These are phyloP conservation scores for Lacerta bilineata DNA, from an alignment of 2,797 vertebrate species.

Conservation along the genomic window DNA sequence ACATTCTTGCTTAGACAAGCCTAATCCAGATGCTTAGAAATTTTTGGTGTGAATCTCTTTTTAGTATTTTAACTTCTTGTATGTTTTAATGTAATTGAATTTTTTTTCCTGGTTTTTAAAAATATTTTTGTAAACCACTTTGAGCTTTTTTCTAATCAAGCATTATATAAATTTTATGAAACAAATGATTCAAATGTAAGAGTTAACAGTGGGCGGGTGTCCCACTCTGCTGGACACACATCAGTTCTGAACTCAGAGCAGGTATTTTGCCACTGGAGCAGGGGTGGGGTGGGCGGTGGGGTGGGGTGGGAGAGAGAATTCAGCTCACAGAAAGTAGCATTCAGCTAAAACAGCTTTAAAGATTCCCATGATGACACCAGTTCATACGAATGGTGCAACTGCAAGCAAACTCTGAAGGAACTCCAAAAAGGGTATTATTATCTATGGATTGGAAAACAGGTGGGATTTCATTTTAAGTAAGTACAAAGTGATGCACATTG, in stretches of 20 bases:
- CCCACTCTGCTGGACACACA: background rate
- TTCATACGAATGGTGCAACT: background rate
- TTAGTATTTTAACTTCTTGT: no score
- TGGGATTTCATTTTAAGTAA: background rate
- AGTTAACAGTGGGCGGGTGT: background rate
- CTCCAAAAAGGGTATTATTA: no score
- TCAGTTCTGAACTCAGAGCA: background rate
- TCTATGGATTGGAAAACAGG: background rate
- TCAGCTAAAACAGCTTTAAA: background rate
- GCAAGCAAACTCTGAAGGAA: background rate
- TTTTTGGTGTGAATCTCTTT: no score
- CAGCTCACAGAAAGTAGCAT: background rate
- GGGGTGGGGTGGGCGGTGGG: background rate
- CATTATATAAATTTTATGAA: no score
- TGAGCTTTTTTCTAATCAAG: no score
- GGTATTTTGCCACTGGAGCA: background rate
- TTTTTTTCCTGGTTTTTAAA: no score
- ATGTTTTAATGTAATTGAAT: no score
- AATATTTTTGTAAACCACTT: no score
- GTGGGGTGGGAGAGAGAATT: no score
- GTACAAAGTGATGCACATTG: background rate
- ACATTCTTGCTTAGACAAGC: no score
- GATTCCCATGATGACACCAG: background rate
- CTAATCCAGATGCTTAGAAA: no score
- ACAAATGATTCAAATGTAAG: background rate